Percentiles rank a stretch among this genome's conserved stretches.
Conservation (phyloP, 1,140 invertebrate genomes). For the Choristoneura fumiferana region DNA sequence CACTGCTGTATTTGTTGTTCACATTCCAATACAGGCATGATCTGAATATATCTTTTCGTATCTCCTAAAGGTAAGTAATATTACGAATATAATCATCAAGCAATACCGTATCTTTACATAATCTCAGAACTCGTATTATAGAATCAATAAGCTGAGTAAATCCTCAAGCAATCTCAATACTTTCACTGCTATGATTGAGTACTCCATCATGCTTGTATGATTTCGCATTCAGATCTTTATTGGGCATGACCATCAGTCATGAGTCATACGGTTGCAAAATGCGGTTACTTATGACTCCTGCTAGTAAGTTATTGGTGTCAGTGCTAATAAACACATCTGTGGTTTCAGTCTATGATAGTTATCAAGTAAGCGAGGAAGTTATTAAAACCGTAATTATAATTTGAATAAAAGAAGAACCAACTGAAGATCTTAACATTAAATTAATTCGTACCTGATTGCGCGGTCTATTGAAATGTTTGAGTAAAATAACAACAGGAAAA, state of each 20-base stretch:
- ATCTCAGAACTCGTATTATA: slow-evolving; percentile 20
- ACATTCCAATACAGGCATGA: too few relatives aligned
- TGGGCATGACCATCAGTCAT: slow-evolving; percentile 8
- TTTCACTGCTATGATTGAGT: neutral
- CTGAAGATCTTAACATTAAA: too few relatives aligned
- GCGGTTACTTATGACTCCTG: neutral
- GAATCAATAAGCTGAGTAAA: slow-evolving; percentile 31
- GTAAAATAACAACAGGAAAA: too few relatives aligned
- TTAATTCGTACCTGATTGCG: too few relatives aligned
- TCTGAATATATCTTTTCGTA: too few relatives aligned
- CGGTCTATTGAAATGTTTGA: too few relatives aligned
- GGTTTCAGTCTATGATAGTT: slow-evolving; percentile 2
- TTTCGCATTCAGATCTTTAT: slow-evolving; percentile 4
- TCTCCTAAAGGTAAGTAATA: neutral
- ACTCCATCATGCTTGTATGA: neutral
- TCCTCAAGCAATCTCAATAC: slow-evolving; percentile 8
- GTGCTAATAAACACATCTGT: slow-evolving; percentile 4
- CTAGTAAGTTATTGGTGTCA: slow-evolving; percentile 7
- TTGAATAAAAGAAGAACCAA: too few relatives aligned
- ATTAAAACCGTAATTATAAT: too few relatives aligned
- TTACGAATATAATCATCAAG: neutral
- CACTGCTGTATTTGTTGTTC: too few relatives aligned
- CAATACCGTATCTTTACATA: slow-evolving; percentile 13
- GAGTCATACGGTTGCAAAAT: slow-evolving; percentile 7
- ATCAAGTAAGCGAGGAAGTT: too few relatives aligned